Evolutionary conservation across 2,797 vertebrate species (phyloP).

Genomic region (Myiotriccus ornatus): DNA sequence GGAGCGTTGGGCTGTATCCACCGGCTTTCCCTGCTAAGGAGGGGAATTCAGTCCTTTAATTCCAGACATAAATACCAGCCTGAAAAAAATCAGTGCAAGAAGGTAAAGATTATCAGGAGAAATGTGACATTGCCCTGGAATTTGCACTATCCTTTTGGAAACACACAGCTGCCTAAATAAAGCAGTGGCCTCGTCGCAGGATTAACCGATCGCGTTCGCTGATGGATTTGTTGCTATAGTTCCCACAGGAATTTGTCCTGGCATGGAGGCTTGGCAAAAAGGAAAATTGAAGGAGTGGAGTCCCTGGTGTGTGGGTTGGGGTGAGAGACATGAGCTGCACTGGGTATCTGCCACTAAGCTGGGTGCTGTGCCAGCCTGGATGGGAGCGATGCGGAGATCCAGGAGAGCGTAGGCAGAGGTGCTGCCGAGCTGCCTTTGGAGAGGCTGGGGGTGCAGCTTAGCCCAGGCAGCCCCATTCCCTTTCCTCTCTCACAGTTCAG

Average conservation of each 20-base stretch:
- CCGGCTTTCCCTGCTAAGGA: neutral
- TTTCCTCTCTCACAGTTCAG: neutral
- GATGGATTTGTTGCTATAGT: conserved; percentile 7
- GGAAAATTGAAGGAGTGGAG: neutral
- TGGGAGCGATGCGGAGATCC: neutral
- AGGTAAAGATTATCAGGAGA: neutral
- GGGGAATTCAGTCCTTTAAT: neutral
- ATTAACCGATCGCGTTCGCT: neutral
- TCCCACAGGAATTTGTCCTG: neutral
- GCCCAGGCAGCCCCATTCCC: neutral
- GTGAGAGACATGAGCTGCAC: neutral
- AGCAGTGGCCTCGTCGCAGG: neutral
- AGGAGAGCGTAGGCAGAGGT: neutral
- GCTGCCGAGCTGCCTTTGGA: neutral
- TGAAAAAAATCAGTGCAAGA: neutral
- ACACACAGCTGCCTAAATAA: neutral
- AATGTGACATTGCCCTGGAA: neutral
- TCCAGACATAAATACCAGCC: neutral
- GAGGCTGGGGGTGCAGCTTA: neutral
- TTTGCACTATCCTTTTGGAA: neutral
- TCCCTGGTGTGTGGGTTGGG: neutral
- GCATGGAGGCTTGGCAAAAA: neutral
- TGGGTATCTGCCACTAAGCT: neutral
- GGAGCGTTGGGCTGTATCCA: neutral
- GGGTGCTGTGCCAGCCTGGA: neutral